Percentiles rank a stretch among this genome's conserved stretches.
These are phyloP conservation scores for Anastrepha obliqua DNA, from an alignment of 1,140 invertebrate genomes.

Conservation along the genomic window DNA sequence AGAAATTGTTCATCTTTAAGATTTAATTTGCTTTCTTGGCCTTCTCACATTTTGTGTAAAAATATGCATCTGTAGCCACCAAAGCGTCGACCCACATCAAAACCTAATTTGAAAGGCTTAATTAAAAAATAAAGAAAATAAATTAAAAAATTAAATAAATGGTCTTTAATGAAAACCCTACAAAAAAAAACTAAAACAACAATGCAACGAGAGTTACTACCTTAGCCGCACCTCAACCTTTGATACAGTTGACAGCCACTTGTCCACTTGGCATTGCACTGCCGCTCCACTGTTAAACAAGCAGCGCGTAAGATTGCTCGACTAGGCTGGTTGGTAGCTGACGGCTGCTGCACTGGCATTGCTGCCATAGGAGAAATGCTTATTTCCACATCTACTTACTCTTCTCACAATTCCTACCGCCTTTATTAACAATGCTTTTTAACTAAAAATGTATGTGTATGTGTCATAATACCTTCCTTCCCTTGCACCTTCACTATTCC, in stretches of 20 bases:
- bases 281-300: too few relatives aligned
- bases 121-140: conserved; percentile 54
- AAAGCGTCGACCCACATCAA: conserved; percentile 55
- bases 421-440: neutral
- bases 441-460: neutral
- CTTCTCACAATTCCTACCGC: neutral
- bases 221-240: neutral
- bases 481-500: neutral
- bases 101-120: conserved; percentile 58
- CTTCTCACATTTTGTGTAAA: neutral
- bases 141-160: conserved; percentile 41
- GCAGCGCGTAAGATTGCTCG: neutral
- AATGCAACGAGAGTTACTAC: neutral
- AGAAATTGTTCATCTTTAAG: neutral
- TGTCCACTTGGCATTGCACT: conserved; percentile 36
- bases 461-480: neutral
- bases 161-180: neutral
- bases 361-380: neutral
- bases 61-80: conserved; percentile 49
- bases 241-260: conserved; percentile 28
- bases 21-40: conserved; percentile 50
- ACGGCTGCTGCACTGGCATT: neutral
- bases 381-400: neutral
- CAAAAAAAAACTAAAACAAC: neutral
- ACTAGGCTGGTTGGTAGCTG: neutral